Evolutionary conservation across 2,797 vertebrate species (phyloP).

Genomic region (Zalophus californianus): DNA sequence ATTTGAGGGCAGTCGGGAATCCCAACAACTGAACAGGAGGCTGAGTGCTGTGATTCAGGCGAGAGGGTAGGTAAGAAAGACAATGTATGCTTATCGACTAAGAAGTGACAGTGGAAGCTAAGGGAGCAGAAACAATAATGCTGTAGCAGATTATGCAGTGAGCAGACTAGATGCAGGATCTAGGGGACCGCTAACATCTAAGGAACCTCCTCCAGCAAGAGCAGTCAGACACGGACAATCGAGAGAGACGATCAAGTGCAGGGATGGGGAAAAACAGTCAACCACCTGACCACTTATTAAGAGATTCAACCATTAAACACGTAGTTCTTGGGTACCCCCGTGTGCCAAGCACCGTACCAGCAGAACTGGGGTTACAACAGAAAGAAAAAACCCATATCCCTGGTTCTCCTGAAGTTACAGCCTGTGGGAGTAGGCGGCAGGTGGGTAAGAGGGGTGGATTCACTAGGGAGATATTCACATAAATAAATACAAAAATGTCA

Average conservation of each 20-base stretch:
- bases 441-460: background rate
- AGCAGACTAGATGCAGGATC: background rate
- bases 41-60: background rate
- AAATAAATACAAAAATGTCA: background rate
- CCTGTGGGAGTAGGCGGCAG: background rate
- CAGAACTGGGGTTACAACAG: no score
- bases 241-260: background rate
- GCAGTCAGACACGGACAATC: background rate
- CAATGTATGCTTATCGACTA: background rate
- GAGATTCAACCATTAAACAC: background rate
- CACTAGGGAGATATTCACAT: background rate
- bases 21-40: background rate
- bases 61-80: background rate
- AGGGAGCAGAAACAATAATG: background rate
- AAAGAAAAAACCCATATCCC: background rate
- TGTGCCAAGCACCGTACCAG: background rate
- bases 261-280: background rate
- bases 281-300: background rate
- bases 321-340: background rate
- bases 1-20: background rate
- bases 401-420: background rate
- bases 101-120: background rate
- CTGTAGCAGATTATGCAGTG: background rate
- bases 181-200: background rate
- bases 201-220: background rate